These are phyloP conservation scores for Hydrophis major DNA, from an alignment of 2,797 vertebrate species.

Conservation along the genomic window DNA sequence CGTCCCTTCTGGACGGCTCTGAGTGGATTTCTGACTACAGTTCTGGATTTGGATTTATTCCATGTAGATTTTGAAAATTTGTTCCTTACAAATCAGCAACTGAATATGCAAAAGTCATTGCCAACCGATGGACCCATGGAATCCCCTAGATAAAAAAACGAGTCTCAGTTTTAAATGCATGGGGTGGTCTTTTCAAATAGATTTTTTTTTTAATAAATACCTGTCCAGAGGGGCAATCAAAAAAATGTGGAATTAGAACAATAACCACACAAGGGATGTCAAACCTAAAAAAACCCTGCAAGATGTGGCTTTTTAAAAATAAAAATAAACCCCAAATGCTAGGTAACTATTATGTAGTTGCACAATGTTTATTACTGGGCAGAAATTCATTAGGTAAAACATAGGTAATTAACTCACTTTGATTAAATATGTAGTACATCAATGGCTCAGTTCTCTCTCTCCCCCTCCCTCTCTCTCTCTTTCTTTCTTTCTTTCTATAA, in stretches of 20 bases:
- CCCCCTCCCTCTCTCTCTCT: too few species aligned
- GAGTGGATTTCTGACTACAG: slow-evolving; percentile 79
- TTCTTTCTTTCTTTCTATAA: neutral
- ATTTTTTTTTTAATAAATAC: neutral
- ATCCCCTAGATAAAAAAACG: neutral
- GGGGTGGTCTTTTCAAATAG: neutral
- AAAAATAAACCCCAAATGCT: neutral
- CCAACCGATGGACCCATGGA: slow-evolving; percentile 57
- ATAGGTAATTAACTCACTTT: neutral
- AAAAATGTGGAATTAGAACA: neutral
- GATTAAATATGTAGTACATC: neutral
- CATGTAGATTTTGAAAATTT: slow-evolving; percentile 76
- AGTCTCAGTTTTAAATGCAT: neutral
- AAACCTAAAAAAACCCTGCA: neutral
- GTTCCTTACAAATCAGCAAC: slow-evolving; percentile 75
- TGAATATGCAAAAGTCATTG: slow-evolving; percentile 77
- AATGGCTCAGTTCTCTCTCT: neutral
- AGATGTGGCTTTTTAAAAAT: neutral
- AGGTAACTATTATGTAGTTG: neutral
- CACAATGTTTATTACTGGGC: neutral
- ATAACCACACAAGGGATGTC: neutral
- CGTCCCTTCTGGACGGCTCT: slow-evolving; percentile 84
- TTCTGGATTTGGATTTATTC: slow-evolving; percentile 79
- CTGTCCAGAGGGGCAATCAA: neutral
- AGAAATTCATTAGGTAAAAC: neutral